These are phyloP conservation scores for Parotocinclus haroldoi DNA, from an alignment of 2,797 vertebrate genomes.

Conservation along the genomic window DNA sequence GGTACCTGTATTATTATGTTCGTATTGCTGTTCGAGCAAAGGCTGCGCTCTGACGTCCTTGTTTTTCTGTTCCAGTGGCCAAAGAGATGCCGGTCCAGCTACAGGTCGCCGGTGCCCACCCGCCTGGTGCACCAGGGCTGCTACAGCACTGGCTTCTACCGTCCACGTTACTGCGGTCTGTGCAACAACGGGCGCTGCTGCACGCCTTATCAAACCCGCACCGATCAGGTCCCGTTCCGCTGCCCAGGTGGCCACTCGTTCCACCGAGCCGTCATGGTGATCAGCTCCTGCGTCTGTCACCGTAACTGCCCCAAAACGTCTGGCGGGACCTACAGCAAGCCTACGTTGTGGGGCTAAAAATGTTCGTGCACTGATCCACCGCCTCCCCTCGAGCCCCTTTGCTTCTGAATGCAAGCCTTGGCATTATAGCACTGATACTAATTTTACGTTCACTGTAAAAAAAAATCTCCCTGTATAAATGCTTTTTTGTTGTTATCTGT, in stretches of 20 bases:
- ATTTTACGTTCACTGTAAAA: background rate
- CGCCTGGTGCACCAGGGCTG: constrained; percentile 67
- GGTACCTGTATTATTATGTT: no score
- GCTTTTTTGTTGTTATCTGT: background rate
- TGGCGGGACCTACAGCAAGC: constrained; percentile 46
- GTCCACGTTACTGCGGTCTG: constrained; percentile 66
- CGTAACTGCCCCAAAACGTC: constrained; percentile 63
- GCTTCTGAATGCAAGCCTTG: background rate
- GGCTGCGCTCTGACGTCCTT: background rate
- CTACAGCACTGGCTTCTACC: constrained; percentile 59
- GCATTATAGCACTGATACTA: background rate
- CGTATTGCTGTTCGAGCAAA: background rate
- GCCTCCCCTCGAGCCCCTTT: background rate
- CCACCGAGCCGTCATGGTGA: constrained; percentile 66
- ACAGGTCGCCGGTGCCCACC: constrained; percentile 55
- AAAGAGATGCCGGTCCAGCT: constrained; percentile 62
- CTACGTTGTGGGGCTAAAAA: constrained; percentile 52
- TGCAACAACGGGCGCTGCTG: constrained; percentile 71
- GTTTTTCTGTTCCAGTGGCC: constrained; percentile 51
- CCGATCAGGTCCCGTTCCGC: constrained; percentile 61
- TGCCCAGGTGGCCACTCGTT: constrained; percentile 58
- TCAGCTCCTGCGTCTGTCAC: constrained; percentile 72
- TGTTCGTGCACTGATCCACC: constrained; percentile 32
- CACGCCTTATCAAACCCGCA: constrained; percentile 63
- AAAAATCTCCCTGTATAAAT: background rate